These are phyloP conservation scores for Nezara viridula DNA, from an alignment of 2,888 invertebrate species.

Conservation along the genomic window DNA sequence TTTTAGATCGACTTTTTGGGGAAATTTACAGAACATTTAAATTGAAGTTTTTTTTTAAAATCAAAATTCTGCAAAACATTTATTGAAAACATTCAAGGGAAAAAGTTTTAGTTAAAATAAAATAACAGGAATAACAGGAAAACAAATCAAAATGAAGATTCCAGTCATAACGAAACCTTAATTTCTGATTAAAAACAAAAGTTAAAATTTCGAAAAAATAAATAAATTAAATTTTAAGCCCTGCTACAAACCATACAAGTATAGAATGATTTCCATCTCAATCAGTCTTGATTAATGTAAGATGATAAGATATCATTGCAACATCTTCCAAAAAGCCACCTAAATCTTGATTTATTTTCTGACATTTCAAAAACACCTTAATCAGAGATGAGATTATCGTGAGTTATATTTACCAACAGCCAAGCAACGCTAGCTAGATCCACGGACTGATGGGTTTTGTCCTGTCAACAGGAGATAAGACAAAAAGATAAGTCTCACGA, in stretches of 20 bases:
- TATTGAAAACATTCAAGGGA: too few relatives aligned
- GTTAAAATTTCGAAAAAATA: too few relatives aligned
- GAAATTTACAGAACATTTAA: too few relatives aligned
- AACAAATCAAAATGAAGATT: too few relatives aligned
- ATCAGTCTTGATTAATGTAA: not conserved
- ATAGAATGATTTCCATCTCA: not conserved
- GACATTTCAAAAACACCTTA: not conserved
- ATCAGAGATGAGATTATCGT: not conserved
- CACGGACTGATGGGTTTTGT: conserved; percentile 7
- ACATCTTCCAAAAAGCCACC: not conserved
- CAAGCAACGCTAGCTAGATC: not conserved
- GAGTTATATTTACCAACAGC: not conserved
- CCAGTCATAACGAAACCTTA: too few relatives aligned
- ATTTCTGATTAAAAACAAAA: too few relatives aligned
- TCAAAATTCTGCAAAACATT: too few relatives aligned
- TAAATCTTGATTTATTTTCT: conserved; percentile 9
- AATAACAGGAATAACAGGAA: too few relatives aligned
- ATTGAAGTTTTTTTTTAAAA: too few relatives aligned
- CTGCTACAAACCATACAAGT: not conserved
- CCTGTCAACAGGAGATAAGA: not conserved
- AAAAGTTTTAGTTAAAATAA: too few relatives aligned
- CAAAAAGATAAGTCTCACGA: not conserved
- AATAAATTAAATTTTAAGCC: too few relatives aligned
- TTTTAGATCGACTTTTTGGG: too few relatives aligned
- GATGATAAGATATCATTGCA: not conserved